Conservation (phyloP, 2,113 vertebrate genomes). For the Campylomormyrus tamandua region DNA sequence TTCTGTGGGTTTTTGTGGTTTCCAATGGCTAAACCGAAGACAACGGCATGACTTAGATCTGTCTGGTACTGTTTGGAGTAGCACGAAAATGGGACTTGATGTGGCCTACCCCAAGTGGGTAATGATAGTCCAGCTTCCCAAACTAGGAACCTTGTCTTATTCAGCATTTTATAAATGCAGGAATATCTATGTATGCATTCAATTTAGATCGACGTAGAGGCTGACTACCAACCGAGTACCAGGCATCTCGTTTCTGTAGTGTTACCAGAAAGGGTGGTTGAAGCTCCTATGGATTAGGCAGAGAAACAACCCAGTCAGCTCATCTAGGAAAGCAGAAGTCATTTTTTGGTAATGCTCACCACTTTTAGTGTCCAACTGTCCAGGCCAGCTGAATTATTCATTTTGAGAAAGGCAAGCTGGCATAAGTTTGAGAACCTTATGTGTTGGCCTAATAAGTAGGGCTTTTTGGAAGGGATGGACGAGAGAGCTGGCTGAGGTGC, state of each 20-base stretch:
- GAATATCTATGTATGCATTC: conserved; percentile 39
- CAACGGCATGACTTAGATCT: conserved; percentile 30
- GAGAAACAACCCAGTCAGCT: not conserved
- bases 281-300: not conserved
- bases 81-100: conserved; percentile 48
- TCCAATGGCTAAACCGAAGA: conserved; percentile 28
- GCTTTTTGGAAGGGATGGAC: not conserved
- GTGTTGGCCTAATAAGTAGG: not conserved
- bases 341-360: not conserved
- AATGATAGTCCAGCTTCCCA: conserved; percentile 54
- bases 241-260: not conserved
- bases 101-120: conserved; percentile 46
- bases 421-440: not conserved
- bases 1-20: conserved; percentile 23
- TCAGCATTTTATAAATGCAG: conserved; percentile 42
- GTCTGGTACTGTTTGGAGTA: conserved; percentile 33
- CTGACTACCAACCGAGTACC: too few relatives aligned
- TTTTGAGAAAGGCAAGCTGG: conserved; percentile 6
- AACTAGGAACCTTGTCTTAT: conserved; percentile 41
- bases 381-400: not conserved
- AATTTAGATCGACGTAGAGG: conserved; percentile 40
- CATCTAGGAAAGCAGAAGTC: not conserved
- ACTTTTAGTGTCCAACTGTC: not conserved
- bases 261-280: conserved; percentile 24
- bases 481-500: not conserved